Conservation (phyloP, 2,888 invertebrate species). For the Tiliacea aurago region DNA sequence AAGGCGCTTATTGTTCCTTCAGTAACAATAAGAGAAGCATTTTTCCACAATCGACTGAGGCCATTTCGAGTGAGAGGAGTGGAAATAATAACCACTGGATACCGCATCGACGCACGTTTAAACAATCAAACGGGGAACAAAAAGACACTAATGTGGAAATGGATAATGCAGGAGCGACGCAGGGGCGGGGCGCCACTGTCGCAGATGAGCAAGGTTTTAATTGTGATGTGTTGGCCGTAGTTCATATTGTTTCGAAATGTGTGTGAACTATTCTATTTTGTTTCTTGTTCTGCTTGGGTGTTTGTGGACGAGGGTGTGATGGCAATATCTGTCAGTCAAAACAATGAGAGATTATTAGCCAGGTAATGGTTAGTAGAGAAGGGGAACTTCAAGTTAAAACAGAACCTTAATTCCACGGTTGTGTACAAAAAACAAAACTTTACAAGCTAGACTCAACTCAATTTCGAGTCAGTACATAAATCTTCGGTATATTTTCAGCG, state of each 20-base stretch:
- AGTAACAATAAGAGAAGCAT: conserved; percentile 89
- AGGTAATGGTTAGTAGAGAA: no score
- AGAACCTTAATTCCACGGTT: neutral
- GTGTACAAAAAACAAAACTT: neutral
- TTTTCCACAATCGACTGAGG: conserved; percentile 89
- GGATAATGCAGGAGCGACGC: conserved; percentile 83
- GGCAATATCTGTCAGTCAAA: no score
- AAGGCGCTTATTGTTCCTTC: conserved; percentile 88
- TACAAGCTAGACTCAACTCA: conserved; percentile 8
- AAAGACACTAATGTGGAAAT: conserved; percentile 89
- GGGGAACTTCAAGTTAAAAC: neutral
- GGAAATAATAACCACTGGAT: conserved; percentile 88
- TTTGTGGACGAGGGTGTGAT: neutral
- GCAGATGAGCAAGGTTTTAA: conserved; percentile 19
- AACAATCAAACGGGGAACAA: conserved; percentile 90
- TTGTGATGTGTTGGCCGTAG: conserved; percentile 6
- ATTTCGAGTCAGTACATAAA: conserved; percentile 25
- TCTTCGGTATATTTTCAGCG: conserved; percentile 36
- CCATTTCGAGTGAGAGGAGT: conserved; percentile 88
- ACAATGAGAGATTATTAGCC: neutral
- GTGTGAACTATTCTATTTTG: neutral
- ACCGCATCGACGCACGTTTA: conserved; percentile 90
- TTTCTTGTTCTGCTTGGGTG: neutral
- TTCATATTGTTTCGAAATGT: neutral
- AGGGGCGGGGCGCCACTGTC: conserved; percentile 63